A percentile compares a stretch with the other conserved stretches of the same genome.
These are phyloP conservation scores for Antedon mediterranea DNA, from an alignment of 53 echinoderm and acorn worm species.

Conservation along the genomic window DNA sequence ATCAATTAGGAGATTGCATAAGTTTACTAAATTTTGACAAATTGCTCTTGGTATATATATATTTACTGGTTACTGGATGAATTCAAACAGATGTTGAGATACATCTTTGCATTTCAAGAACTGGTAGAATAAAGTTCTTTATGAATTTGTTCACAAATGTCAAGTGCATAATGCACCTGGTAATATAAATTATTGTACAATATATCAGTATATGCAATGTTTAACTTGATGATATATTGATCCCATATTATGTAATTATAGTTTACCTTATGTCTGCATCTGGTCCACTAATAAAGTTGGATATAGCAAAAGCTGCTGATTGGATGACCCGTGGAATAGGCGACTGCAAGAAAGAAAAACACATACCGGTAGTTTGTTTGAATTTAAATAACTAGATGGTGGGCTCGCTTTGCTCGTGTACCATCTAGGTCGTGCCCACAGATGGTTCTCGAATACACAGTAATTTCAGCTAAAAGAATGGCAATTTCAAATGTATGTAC, in stretches of 20 bases:
- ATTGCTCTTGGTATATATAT: neutral
- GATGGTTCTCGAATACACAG: no score
- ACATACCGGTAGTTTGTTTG: neutral
- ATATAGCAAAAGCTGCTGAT: constrained; percentile 45
- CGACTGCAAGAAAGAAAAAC: constrained; percentile 15
- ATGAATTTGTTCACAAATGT: neutral
- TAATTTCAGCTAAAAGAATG: no score
- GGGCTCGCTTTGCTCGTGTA: no score
- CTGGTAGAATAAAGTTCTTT: neutral
- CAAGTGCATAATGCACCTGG: neutral
- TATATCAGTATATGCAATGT: neutral
- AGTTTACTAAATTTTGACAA: neutral
- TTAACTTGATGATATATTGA: neutral
- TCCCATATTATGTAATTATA: neutral
- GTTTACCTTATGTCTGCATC: constrained; percentile 19
- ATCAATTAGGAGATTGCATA: neutral
- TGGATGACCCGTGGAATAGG: constrained; percentile 27
- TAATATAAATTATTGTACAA: neutral
- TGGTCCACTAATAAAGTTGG: constrained; percentile 31
- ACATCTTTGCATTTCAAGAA: neutral
- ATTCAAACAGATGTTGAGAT: neutral
- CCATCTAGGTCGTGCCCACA: no score
- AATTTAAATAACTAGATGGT: no score
- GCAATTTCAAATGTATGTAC: no score
- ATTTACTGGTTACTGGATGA: neutral